These are phyloP conservation scores for Bambusicola thoracicus DNA, from an alignment of 2,113 vertebrate genomes.

Conservation along the genomic window DNA sequence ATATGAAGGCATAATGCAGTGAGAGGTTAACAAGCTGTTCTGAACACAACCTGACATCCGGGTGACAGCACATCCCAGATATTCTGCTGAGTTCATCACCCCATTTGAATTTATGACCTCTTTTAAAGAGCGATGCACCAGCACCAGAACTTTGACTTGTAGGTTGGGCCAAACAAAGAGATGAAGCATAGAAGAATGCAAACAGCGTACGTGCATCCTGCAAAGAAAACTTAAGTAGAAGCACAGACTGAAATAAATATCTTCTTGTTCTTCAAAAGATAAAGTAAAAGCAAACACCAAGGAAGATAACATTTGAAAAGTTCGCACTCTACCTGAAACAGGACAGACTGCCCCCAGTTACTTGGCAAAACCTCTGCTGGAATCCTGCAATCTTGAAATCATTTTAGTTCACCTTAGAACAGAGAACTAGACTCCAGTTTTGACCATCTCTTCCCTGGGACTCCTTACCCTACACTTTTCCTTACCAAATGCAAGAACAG, in stretches of 20 bases:
- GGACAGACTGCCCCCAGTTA: neutral
- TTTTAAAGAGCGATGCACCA: neutral
- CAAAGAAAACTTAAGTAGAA: neutral
- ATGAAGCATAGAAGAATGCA: neutral
- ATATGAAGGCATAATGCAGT: neutral
- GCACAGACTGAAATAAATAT: neutral
- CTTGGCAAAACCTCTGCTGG: neutral
- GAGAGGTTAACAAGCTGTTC: neutral
- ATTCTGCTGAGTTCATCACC: neutral
- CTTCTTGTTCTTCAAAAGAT: neutral
- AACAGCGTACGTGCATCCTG: neutral
- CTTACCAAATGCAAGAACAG: neutral
- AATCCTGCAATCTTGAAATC: neutral
- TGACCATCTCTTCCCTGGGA: neutral
- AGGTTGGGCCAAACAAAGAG: neutral
- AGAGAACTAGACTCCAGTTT: neutral
- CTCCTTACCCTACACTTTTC: neutral
- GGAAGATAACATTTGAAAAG: neutral
- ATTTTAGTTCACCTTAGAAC: neutral
- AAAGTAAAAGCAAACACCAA: neutral
- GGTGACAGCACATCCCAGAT: neutral
- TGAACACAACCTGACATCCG: neutral
- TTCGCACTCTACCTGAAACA: neutral
- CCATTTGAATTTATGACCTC: neutral
- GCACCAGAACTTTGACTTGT: neutral